Percentiles rank a stretch among this genome's conserved stretches.
These are phyloP conservation scores for Suncus etruscus DNA, from an alignment of 2,113 vertebrate genomes.

Conservation along the genomic window DNA sequence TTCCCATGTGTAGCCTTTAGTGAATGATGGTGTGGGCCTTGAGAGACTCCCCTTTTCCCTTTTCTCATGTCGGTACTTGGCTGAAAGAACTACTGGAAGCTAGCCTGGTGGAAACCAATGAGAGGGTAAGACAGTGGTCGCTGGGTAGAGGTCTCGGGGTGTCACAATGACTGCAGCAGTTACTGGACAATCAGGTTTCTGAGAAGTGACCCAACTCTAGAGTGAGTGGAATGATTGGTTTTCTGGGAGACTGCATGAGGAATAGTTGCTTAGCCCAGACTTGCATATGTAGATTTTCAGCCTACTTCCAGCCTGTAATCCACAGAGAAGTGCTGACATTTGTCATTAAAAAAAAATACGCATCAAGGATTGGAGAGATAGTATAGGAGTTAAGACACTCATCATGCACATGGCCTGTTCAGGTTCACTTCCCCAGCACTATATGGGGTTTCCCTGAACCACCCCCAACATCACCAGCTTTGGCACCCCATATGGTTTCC, in stretches of 20 bases:
- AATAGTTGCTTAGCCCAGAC: neutral
- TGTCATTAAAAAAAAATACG: neutral
- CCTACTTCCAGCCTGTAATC: neutral
- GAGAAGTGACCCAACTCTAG: neutral
- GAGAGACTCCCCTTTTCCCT: neutral
- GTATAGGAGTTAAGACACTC: no score
- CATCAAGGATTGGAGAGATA: no score
- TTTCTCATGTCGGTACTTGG: neutral
- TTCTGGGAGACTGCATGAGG: constrained; percentile 7
- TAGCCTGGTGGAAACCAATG: neutral
- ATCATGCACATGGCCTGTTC: no score
- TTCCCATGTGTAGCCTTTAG: neutral
- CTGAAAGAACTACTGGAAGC: neutral
- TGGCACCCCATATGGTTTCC: no score
- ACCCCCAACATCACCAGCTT: no score
- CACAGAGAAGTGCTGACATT: neutral
- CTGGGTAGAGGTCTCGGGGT: neutral
- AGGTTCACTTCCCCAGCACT: no score
- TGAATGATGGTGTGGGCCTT: neutral
- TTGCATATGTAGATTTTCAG: neutral
- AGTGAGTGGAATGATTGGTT: neutral
- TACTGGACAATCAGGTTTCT: neutral
- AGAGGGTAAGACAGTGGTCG: neutral
- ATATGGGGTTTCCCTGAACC: no score
- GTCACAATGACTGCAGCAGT: neutral